Percentiles rank a stretch among this genome's conserved stretches.
These are phyloP conservation scores for Ectemnius lituratus DNA, from an alignment of 2,888 invertebrate genomes.

Conservation along the genomic window DNA sequence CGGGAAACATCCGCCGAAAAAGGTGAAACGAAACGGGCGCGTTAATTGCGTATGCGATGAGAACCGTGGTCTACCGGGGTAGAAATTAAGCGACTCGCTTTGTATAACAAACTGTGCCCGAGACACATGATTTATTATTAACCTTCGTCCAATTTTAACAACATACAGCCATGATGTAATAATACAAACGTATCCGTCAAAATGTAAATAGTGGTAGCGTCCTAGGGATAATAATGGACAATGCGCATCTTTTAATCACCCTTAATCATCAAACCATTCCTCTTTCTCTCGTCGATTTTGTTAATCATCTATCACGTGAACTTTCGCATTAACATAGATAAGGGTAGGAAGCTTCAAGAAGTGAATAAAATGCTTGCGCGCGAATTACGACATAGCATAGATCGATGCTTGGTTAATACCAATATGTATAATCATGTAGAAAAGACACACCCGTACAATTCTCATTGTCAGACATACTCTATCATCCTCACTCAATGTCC, in stretches of 20 bases:
- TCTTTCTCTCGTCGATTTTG: conserved; percentile 41
- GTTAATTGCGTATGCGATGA: neutral
- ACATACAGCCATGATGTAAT: conserved; percentile 76
- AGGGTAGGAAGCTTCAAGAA: conserved; percentile 46
- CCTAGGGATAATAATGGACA: conserved; percentile 57
- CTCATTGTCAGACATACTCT: conserved; percentile 6
- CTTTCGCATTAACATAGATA: neutral
- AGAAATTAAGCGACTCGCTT: conserved; percentile 39
- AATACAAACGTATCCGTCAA: conserved; percentile 73
- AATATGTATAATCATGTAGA: conserved; percentile 60
- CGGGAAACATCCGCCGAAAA: neutral
- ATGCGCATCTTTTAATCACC: conserved; percentile 49
- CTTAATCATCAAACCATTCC: conserved; percentile 19
- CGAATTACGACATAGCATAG: conserved; percentile 49
- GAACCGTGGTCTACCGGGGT: conserved; percentile 7
- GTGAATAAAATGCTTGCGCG: conserved; percentile 39
- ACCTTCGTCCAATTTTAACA: conserved; percentile 78
- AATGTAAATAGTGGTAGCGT: conserved; percentile 72
- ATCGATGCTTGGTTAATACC: conserved; percentile 54
- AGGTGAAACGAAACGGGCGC: neutral
- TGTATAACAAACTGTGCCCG: conserved; percentile 64
- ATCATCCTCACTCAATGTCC: neutral
- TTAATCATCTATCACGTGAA: conserved; percentile 44
- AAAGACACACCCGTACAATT: conserved; percentile 49
- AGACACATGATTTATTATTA: conserved; percentile 66